phyloP scores from a whole-genome alignment of 2,113 vertebrate genomes.

The Rhombomys opimus region DNA sequence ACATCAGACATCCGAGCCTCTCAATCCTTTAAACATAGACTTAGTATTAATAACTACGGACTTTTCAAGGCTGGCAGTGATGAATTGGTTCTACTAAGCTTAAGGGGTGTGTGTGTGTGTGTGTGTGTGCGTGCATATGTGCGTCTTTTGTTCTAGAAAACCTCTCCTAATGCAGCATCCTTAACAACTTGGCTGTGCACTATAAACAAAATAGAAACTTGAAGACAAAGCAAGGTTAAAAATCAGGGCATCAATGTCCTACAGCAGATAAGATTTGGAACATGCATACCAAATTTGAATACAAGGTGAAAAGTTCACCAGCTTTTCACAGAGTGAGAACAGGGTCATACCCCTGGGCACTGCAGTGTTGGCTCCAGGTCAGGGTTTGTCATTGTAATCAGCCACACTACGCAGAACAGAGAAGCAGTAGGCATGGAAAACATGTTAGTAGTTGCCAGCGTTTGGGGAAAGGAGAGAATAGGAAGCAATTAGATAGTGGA shows the following conservation, averaged over 20 bases:
- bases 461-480: background rate
- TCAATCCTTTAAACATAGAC: background rate
- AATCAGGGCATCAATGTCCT: background rate
- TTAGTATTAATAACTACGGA: background rate
- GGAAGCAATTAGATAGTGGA: background rate
- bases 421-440: background rate
- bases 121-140: background rate
- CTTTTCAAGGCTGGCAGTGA: background rate
- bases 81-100: background rate
- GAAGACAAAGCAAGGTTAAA: conserved; percentile 15
- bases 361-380: background rate
- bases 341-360: background rate
- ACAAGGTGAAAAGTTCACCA: conserved; percentile 27
- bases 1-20: background rate
- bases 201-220: background rate
- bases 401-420: background rate
- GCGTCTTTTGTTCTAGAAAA: background rate
- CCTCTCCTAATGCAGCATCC: background rate
- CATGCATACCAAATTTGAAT: background rate
- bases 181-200: background rate
- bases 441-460: background rate
- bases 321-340: background rate
- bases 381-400: background rate
- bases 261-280: background rate
- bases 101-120: background rate